These are phyloP conservation scores for Nymphalis urticae DNA, from an alignment of 2,888 invertebrate species.

Conservation along the genomic window DNA sequence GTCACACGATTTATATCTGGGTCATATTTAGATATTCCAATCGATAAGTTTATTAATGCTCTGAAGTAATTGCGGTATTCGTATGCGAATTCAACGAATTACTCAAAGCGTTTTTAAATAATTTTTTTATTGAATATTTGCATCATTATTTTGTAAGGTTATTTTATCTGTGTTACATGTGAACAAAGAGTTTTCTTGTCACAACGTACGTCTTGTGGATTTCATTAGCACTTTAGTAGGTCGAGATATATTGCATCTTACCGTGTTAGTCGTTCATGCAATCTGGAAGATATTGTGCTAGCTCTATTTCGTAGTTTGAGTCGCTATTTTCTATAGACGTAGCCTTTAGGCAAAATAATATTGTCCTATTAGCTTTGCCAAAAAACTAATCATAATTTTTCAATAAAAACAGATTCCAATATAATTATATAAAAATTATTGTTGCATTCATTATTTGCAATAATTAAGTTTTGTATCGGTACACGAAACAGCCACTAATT, in stretches of 20 bases:
- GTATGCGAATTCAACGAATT: not conserved
- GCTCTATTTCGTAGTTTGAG: not conserved
- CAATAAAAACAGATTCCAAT: too few species aligned
- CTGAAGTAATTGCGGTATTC: not conserved
- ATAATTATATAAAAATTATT: too few species aligned
- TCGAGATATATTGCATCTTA: constrained; percentile 4
- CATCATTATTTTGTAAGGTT: not conserved
- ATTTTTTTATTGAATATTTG: not conserved
- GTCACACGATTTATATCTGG: too few species aligned
- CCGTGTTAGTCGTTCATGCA: not conserved
- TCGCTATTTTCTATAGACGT: not conserved
- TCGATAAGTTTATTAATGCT: not conserved
- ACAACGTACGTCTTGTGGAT: not conserved
- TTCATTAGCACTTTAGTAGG: constrained; percentile 6
- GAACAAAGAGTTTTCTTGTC: constrained; percentile 9
- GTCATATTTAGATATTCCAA: too few species aligned
- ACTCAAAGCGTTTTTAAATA: not conserved
- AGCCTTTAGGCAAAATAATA: too few species aligned
- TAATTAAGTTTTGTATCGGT: too few species aligned
- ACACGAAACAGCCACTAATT: too few species aligned
- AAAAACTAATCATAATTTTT: too few species aligned
- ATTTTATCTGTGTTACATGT: not conserved
- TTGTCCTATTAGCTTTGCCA: too few species aligned
- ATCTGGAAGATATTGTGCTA: not conserved
- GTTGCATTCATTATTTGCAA: too few species aligned